These are phyloP conservation scores for Panthera uncia DNA, from an alignment of 2,113 vertebrate genomes.

Conservation along the genomic window DNA sequence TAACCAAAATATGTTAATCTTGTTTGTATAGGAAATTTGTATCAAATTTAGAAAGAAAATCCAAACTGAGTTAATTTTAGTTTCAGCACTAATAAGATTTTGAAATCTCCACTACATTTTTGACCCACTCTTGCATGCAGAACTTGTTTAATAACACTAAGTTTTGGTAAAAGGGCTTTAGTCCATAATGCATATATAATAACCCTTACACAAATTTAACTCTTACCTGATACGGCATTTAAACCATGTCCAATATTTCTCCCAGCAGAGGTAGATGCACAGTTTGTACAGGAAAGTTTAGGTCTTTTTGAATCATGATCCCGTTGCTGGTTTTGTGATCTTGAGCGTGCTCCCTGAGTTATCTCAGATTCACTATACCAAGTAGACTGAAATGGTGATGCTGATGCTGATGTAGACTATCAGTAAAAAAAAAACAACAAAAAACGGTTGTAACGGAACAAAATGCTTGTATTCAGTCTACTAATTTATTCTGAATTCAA, in stretches of 20 bases:
- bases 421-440: constrained; percentile 27
- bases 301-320: constrained; percentile 96
- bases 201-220: constrained; percentile 31
- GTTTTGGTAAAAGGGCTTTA: neutral
- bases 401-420: constrained; percentile 82
- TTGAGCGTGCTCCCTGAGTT: constrained; percentile 89
- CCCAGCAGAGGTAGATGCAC: constrained; percentile 87
- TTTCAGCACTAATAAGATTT: constrained; percentile 21
- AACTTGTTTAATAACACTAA: neutral
- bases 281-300: constrained; percentile 92
- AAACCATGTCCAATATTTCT: constrained; percentile 89
- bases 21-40: neutral
- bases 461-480: neutral
- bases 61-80: constrained; percentile 15
- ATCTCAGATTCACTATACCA: constrained; percentile 90
- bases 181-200: neutral
- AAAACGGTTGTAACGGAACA: neutral
- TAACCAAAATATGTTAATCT: neutral
- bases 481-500: constrained; percentile 12
- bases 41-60: constrained; percentile 19
- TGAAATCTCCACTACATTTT: neutral
- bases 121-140: neutral
- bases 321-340: constrained; percentile 87
- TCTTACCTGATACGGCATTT: constrained; percentile 88
- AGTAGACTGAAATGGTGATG: constrained; percentile 83